Evolutionary conservation across 2,888 invertebrate species (phyloP).

Genomic region (Sycophila texana): DNA sequence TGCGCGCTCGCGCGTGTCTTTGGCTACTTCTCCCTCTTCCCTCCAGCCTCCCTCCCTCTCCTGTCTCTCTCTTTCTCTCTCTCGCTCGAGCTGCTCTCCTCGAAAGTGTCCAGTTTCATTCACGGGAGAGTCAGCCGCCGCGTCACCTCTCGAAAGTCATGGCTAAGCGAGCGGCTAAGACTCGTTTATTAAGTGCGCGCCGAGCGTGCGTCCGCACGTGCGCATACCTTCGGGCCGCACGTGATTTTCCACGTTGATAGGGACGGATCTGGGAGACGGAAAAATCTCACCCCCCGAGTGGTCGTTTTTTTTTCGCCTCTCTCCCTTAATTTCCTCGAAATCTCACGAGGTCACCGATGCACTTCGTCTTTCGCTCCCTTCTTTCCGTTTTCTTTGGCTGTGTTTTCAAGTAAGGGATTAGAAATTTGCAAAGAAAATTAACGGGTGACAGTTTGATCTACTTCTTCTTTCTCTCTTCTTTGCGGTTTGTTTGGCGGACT

Average conservation of each 20-base stretch:
- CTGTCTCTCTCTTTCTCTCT: not conserved
- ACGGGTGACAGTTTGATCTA: no score
- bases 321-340: no score
- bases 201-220: conserved; percentile 10
- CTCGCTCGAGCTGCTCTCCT: conserved; percentile 52
- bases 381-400: no score
- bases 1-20: conserved; percentile 16
- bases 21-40: conserved; percentile 11
- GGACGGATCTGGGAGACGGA: not conserved
- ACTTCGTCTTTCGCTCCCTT: no score
- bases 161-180: conserved; percentile 55
- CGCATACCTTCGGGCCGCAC: conserved; percentile 31
- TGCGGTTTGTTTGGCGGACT: no score
- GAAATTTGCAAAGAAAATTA: no score
- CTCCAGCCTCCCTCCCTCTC: not conserved
- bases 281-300: not conserved
- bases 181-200: conserved; percentile 14
- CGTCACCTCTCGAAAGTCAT: conserved; percentile 59
- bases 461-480: no score
- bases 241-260: conserved; percentile 33
- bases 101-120: conserved; percentile 68
- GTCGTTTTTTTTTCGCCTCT: no score
- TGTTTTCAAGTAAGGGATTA: no score
- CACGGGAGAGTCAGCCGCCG: conserved; percentile 55
- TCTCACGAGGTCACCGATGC: no score